phyloP scores from a whole-genome alignment of 2,888 invertebrate genomes.

The Drosophila meridiana region DNA sequence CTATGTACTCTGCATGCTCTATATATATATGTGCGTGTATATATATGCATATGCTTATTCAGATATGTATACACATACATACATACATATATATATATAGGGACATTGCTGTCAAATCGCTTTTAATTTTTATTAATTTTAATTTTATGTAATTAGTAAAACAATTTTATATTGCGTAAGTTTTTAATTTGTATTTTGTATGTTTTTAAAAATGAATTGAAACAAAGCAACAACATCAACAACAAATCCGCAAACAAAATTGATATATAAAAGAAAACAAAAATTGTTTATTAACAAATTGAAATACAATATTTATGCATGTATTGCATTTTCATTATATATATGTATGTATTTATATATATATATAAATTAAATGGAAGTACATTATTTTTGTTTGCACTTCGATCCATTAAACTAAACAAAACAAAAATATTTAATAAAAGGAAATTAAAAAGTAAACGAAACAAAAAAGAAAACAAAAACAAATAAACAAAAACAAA shows the following conservation, averaged over 20 bases:
- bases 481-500: background rate
- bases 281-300: slow-evolving; percentile 56
- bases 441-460: slow-evolving; percentile 18
- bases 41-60: slow-evolving; percentile 24
- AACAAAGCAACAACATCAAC: slow-evolving; percentile 29
- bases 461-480: background rate
- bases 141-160: slow-evolving; percentile 74
- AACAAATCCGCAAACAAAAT: slow-evolving; percentile 17
- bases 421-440: slow-evolving; percentile 18
- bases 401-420: slow-evolving; percentile 49
- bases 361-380: slow-evolving; percentile 37
- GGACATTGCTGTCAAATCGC: slow-evolving; percentile 61
- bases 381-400: slow-evolving; percentile 52
- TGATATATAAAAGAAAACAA: slow-evolving; percentile 7
- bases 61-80: slow-evolving; percentile 20
- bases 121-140: slow-evolving; percentile 69
- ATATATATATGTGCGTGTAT: slow-evolving; percentile 24
- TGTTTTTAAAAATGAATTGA: slow-evolving; percentile 55
- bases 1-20: slow-evolving; percentile 58
- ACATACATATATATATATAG: slow-evolving; percentile 27
- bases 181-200: slow-evolving; percentile 69
- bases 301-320: slow-evolving; percentile 53
- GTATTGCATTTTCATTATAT: slow-evolving; percentile 27
- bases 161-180: slow-evolving; percentile 58
- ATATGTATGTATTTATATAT: slow-evolving; percentile 12